A percentile compares a stretch with the other conserved stretches of the same genome.
These are phyloP conservation scores for Melikaiella ostensackeni DNA, from an alignment of 2,888 invertebrate species.

Conservation along the genomic window DNA sequence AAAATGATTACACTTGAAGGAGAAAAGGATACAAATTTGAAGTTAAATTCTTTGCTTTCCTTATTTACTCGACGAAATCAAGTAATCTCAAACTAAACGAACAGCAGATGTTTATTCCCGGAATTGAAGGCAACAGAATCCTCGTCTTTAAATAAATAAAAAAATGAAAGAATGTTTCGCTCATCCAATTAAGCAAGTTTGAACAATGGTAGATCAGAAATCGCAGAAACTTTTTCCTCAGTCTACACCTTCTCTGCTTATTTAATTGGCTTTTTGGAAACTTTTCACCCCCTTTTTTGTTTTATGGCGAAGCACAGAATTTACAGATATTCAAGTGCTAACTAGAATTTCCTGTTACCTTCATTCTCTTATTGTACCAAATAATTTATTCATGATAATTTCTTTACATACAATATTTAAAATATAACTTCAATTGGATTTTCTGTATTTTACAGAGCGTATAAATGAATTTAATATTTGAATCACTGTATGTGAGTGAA, in stretches of 20 bases:
- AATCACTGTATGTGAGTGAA: background rate
- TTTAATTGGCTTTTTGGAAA: background rate
- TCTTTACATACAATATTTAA: background rate
- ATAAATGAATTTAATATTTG: background rate
- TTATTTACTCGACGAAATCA: background rate
- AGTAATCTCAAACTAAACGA: background rate
- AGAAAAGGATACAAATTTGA: background rate
- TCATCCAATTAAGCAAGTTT: constrained; percentile 58
- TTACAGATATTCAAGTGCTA: background rate
- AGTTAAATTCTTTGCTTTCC: background rate
- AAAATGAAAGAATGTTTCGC: constrained; percentile 54
- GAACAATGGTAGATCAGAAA: constrained; percentile 45
- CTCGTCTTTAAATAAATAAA: background rate
- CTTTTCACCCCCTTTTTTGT: background rate
- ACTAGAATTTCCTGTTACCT: background rate
- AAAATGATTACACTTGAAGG: background rate
- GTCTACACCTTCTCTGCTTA: background rate
- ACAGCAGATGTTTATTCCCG: background rate
- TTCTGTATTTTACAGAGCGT: too few relatives aligned
- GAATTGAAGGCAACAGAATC: constrained; percentile 12
- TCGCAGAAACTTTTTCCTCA: constrained; percentile 42
- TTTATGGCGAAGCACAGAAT: background rate
- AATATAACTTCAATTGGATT: too few relatives aligned
- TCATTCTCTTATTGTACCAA: background rate
- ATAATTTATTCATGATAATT: background rate